Evolutionary conservation across 2,113 vertebrate genomes (phyloP).

Genomic region (human (Homo sapiens)): GRCh38 chr4:23744001-23744500

Average conservation of each 20-base stretch:
- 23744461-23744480: not conserved
- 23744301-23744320: not conserved
- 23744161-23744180: not conserved
- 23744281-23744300: not conserved
- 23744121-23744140: no score
- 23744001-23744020: no score
- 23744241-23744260: not conserved
- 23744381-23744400: not conserved
- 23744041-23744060: no score
- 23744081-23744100: no score
- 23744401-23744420: not conserved
- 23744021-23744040: no score
- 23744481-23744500: slow-evolving; percentile 33
- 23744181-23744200: not conserved
- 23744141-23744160: no score
- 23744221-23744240: not conserved
- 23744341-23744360: not conserved
- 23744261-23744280: not conserved
- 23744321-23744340: not conserved
- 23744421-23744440: not conserved
- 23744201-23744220: not conserved
- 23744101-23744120: no score
- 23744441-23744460: not conserved
- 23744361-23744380: not conserved
- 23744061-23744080: no score